Percentiles rank a stretch among this genome's conserved stretches.
phyloP scores from a whole-genome alignment of 64 coral and sea anemone species.

The Pocillopora verrucosa region DNA sequence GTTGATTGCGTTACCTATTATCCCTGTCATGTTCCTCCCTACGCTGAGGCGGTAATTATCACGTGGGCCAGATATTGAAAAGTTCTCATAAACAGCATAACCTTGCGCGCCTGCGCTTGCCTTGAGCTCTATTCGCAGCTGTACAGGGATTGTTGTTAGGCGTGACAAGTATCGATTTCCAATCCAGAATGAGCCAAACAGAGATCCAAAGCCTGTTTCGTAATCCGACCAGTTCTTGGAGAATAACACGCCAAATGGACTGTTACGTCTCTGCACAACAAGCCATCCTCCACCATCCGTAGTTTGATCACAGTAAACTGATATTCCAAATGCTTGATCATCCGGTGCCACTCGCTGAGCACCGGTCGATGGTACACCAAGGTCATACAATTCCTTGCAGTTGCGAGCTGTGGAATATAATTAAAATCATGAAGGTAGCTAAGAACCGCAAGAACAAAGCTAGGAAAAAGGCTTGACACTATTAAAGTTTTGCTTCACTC shows the following conservation, averaged over 20 bases:
- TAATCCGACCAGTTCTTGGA: slow-evolving; percentile 13
- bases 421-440: neutral
- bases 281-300: slow-evolving; percentile 42
- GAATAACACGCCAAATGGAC: slow-evolving; percentile 16
- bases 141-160: neutral
- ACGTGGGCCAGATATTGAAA: neutral
- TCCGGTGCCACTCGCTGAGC: slow-evolving; percentile 16
- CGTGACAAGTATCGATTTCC: slow-evolving; percentile 9
- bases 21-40: neutral
- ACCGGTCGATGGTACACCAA: neutral
- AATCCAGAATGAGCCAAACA: slow-evolving; percentile 5
- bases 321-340: neutral
- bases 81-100: slow-evolving; percentile 16
- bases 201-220: slow-evolving; percentile 11
- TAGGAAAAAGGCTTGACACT: neutral
- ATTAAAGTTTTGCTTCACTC: no score
- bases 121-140: neutral
- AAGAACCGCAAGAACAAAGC: neutral
- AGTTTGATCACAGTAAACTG: slow-evolving; percentile 39
- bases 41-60: slow-evolving; percentile 40
- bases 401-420: slow-evolving; percentile 1
- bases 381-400: slow-evolving; percentile 22
- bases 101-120: neutral
- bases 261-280: slow-evolving; percentile 8
- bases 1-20: slow-evolving; percentile 25